phyloP scores from a whole-genome alignment of 30 jellyfish, hydroid and myxozoan species.

The Turritopsis dohrnii region DNA sequence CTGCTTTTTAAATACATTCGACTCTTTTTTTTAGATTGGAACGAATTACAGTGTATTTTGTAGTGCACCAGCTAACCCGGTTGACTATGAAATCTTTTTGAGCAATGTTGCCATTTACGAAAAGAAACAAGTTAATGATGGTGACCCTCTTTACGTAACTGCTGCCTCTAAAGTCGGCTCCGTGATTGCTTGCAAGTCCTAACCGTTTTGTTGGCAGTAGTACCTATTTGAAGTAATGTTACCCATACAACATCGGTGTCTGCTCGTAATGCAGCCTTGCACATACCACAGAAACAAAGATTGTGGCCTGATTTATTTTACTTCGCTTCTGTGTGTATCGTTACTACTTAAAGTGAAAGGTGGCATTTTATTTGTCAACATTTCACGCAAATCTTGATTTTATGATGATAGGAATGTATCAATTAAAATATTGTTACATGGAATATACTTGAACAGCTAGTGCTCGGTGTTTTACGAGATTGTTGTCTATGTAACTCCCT shows the following conservation, averaged over 20 bases:
- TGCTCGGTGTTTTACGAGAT: neutral
- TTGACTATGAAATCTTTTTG: slow-evolving; percentile 68
- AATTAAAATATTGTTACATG: neutral
- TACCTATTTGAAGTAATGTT: no score
- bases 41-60: slow-evolving; percentile 53
- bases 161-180: slow-evolving; percentile 81
- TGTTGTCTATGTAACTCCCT: no score
- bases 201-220: neutral
- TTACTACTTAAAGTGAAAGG: neutral
- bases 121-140: slow-evolving; percentile 59
- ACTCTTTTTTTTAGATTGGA: slow-evolving; percentile 54
- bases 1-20: neutral
- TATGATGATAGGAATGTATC: neutral
- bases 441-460: neutral
- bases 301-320: neutral
- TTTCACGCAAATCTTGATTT: neutral
- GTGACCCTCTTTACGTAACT: slow-evolving; percentile 32
- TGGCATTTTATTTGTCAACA: neutral
- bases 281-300: neutral
- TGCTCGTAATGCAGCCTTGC: no score
- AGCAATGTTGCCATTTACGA: slow-evolving; percentile 69
- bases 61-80: slow-evolving; percentile 83
- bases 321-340: neutral
- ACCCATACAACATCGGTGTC: no score
- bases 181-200: slow-evolving; percentile 44